Base-by-base conservation (phyloP, 2,797 vertebrate genomes). In the Cetoscarus ocellatus region DNA sequence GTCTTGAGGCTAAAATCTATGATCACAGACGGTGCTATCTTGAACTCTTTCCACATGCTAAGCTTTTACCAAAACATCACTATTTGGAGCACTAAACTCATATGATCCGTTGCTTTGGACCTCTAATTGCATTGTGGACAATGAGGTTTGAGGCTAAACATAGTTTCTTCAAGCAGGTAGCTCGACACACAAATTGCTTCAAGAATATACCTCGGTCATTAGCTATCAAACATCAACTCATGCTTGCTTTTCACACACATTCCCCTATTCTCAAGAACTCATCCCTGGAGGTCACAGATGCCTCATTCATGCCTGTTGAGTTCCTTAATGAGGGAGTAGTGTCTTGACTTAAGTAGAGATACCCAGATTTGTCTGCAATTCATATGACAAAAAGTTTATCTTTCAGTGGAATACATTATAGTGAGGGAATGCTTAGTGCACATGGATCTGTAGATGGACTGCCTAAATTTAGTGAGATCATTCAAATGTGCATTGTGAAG, bases 381-480 rank as follows among this genome's bases (percentile, higher is more conserved):
- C 44, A 59, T 62, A 36, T 84, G 34, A 50, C 70, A 68, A 84
- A 78, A 59, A n/a, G 61, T 60, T 10, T 73, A 36, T 67, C 52
- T 61, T 62, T 10, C 68, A 77, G 19, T 72, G 82, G 67, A 39
- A 39, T 39, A 39, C 36, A 70, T 65, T 86, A 82, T 58, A 80
- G 56, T 57, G 3, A 73, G 39, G 70, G 73, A 14, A 80, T 83
- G 75, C 53, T 63, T 56, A 61, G 79, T 82, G 79, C 61, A 45
- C 61, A 76, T 18, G 40, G 77, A 55, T 77, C 75, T 83, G 63
- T 42, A 44, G 65, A 72, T 75, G 64, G 77, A 59, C 61, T 85
- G 12, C 61, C 80, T 9, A 67, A 74, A 63, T 83, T 81, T 60
- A 42, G 65, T 44, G 15, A 81, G 42, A 79, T 80, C 8, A 54